Base-by-base conservation (phyloP, 2,113 vertebrate genomes). In the Neodontobutis hainanensis region DNA sequence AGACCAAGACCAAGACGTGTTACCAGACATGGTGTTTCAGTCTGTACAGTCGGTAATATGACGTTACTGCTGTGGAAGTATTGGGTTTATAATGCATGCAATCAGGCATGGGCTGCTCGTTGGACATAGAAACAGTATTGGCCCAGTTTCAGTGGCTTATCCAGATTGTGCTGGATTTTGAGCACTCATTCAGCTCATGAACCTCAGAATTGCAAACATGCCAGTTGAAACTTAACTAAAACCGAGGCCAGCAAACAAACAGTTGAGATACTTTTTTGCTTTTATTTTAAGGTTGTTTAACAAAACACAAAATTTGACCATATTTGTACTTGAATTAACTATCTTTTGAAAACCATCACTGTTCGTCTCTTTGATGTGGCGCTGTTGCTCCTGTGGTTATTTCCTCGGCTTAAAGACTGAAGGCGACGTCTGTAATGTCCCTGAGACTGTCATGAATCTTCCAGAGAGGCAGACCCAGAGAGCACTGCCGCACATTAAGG, bases 401-500 rank as follows among this genome's bases (percentile, higher is more conserved):
- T 71, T 70, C 70, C 45, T 52, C 34, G 60, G 52, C 59, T 61
- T 16, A 35, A 34, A 60, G 60, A 35, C 67, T 52, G 52, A 36
- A 45, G 59, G 11, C 35, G 50, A n/a, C 46, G 58, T 36, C 61
- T 77, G 47, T 77, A 53, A 70, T 61, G 71, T 78, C 61, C 59
- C 35, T 0, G 46, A 55, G 65, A 59, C 53, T 42, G 58, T 50
- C 53, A 81, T 82, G 79, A 77, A 68, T 87, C 85, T 86, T 82
- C 51, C 61, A 27, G 66, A 60, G 78, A 81, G 73, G 74, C 77
- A 50, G 72, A 45, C 52, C 69, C 52, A 40, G 43, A 78, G 68
- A 75, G 69, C 77, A 61, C 56, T 64, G 72, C 60, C 57, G 46
- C 82, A 71, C 83, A 82, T 90, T 85, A 89, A 74, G 75, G 42